Evolutionary conservation across 2,888 invertebrate genomes (phyloP), one percentile per base, ranked within the genome.

Genomic region (Pseudococcus viburni): DNA sequence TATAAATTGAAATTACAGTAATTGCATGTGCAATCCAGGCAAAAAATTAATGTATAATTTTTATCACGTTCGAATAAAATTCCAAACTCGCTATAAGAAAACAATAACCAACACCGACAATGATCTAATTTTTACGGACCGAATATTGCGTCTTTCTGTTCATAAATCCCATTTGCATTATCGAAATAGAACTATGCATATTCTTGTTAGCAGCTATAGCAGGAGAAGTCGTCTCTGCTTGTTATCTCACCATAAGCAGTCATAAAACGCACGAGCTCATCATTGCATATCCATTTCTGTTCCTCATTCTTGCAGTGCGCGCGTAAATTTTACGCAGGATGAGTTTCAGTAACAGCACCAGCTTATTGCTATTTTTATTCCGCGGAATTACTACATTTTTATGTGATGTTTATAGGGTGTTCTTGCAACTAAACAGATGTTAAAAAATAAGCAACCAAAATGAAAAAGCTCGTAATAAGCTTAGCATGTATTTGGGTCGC

Each of bases 111-210:
- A 33, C 46, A 46, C 51, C 17, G 4, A 5, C 51, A 22, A 64
- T 64, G 64, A 22, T 33, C 77, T 39, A 80, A 80, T 80, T 39
- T 80, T 80, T 42, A 80, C 80, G 80, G 80, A 80, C 80, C 80
- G 22, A 80, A 80, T 42, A 42, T 42, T 80, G n/a, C 80, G 42
- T 80, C 42, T 80, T 73, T n/a, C 4, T 11, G 80, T 42, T 39
- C 80, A 42, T 80, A 80, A 80, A 80, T 80, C 80, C n/a, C 80
- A 80, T 80, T 80, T 80, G 80, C 80, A 80, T 80, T 80, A 80
- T 80, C 80, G 80, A 80, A 80, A 80, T 80, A 73, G 12, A 80
- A 80, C 80, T 22, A 42, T n/a, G n/a, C 42, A n/a, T 80, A 46
- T 46, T 39, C 39, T 33, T 33, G 26, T 33, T 33, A 33, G 26